These are phyloP conservation scores for Lipophrys pholis DNA, from an alignment of 2,113 vertebrate species.

Conservation along the genomic window DNA sequence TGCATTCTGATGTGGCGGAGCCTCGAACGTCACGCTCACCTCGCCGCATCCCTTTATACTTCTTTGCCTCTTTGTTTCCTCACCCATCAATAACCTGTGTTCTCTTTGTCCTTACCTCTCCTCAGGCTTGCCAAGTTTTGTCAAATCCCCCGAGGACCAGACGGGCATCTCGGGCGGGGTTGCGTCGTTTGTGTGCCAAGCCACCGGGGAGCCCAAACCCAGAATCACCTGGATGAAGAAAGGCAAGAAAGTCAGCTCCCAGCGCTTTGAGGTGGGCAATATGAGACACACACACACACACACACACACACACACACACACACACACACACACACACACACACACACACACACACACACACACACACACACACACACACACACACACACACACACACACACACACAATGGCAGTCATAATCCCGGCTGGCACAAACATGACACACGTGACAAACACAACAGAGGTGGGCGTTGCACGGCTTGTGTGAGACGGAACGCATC, in stretches of 20 bases:
- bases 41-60: slow-evolving; percentile 11
- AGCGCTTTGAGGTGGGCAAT: slow-evolving; percentile 93
- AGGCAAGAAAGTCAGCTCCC: slow-evolving; percentile 99
- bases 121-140: slow-evolving; percentile 91
- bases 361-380: neutral
- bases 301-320: neutral
- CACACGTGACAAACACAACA: too few species aligned
- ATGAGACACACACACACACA: neutral
- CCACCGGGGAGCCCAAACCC: slow-evolving; percentile 94
- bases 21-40: slow-evolving; percentile 22
- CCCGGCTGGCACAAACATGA: too few species aligned
- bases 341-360: slow-evolving; percentile 11
- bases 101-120: slow-evolving; percentile 26
- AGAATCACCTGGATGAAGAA: slow-evolving; percentile 99
- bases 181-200: slow-evolving; percentile 98
- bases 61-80: neutral
- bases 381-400: neutral
- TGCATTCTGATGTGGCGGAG: slow-evolving; percentile 12
- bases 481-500: too few species aligned
- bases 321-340: slow-evolving; percentile 24
- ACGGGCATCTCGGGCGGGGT: slow-evolving; percentile 97
- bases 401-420: too few species aligned
- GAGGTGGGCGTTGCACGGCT: too few species aligned
- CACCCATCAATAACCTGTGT: slow-evolving; percentile 13
- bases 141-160: slow-evolving; percentile 97